Base-by-base conservation (phyloP, 2,797 vertebrate species). In the Tolypeutes matacus region DNA sequence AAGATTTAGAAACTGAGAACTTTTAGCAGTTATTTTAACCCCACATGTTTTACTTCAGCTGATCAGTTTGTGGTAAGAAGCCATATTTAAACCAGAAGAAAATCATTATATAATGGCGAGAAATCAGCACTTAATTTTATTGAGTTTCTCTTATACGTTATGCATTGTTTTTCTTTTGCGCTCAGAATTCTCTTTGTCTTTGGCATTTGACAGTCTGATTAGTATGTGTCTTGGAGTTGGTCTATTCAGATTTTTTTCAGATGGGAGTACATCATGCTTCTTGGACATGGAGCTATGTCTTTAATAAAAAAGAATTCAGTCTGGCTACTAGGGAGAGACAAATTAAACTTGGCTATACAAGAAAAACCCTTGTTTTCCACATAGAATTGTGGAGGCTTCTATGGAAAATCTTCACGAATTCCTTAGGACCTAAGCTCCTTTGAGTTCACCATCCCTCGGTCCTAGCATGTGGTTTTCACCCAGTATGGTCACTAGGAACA, bases 21-120 rank as follows among this genome's bases (percentile, higher is more conserved):
- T 81, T 93, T 81, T 67, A 56, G 90, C 42, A 93, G 97, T 76
- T 36, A 36, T 70, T 92, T 95, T 92, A 67, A 42, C 73, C 39
- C 1, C 34, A 49, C 60, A 15, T 95, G 53, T 97, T 97, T 96
- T 67, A 91, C 20, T 42, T 89, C 78, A 42, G 85, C 86, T 96
- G 95, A 98, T 98, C 97, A 69, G 81, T 97, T 98, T 93, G 85
- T 92, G 96, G 78, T n/a, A 96, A 95, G 80, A 93, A 96, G 89
- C 93, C 93, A 96, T 96, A 97, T 96, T 98, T 98, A 98, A 98
- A 97, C 3, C 4, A 97, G 97, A 93, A 98, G 96, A 98, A 98
- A 98, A 98, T 97, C 97, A 97, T 98, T 98, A 97, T 25, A 76
- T 96, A 96, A 96, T 98, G 96, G n/a, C n/a, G n/a, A n/a, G n/a